Conservation (phyloP, 2,113 vertebrate genomes). For the Glaucomys volans region DNA sequence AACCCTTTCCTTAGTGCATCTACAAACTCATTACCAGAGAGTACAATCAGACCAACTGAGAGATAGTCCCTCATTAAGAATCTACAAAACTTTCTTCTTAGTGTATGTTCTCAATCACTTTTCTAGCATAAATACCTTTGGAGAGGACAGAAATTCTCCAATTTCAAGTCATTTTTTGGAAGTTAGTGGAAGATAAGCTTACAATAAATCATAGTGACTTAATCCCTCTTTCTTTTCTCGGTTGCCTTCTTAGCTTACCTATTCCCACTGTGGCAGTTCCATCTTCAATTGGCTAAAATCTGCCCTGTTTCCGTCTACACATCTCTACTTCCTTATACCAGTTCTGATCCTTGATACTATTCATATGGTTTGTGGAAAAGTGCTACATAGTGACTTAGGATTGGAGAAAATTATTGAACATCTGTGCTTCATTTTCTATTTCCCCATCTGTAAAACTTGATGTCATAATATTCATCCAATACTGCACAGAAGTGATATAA, state of each 20-base stretch:
- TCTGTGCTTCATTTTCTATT: slow-evolving; percentile 80
- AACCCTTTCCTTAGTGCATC: neutral
- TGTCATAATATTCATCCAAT: slow-evolving; percentile 82
- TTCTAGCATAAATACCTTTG: neutral
- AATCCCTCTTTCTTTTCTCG: neutral
- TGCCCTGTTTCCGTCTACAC: neutral
- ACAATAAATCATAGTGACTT: slow-evolving; percentile 57
- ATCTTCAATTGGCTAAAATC: slow-evolving; percentile 27
- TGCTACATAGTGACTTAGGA: slow-evolving; percentile 59
- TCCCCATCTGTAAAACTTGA: slow-evolving; percentile 74
- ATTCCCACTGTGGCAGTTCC: slow-evolving; percentile 13
- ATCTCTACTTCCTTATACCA: slow-evolving; percentile 24
- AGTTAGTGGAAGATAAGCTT: neutral
- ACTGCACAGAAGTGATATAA: slow-evolving; percentile 71
- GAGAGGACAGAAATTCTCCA: slow-evolving; percentile 15
- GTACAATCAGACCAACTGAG: neutral
- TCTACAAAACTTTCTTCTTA: neutral
- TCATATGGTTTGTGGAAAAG: slow-evolving; percentile 65
- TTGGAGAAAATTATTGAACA: slow-evolving; percentile 78
- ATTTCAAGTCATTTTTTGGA: slow-evolving; percentile 31
- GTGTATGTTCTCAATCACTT: neutral
- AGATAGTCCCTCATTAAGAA: slow-evolving; percentile 8
- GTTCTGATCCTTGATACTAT: slow-evolving; percentile 51
- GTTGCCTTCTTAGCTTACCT: neutral
- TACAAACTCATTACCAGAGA: neutral